Evolutionary conservation across 2,113 vertebrate species (phyloP).

Genomic region (Buteo buteo): DNA sequence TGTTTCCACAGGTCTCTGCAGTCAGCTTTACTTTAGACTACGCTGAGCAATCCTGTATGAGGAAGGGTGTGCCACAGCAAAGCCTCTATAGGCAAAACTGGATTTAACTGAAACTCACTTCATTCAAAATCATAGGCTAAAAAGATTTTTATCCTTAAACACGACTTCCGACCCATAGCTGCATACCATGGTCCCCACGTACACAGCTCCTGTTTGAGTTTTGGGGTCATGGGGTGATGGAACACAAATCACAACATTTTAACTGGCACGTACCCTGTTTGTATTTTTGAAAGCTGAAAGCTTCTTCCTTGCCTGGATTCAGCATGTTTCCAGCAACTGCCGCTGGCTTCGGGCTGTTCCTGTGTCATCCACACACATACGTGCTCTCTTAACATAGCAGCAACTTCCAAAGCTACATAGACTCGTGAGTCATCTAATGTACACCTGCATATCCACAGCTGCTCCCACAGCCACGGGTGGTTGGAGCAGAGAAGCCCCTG

Average conservation of each 20-base stretch:
- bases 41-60: background rate
- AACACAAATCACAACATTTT: background rate
- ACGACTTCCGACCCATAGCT: background rate
- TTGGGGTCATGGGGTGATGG: accelerated
- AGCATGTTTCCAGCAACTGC: background rate
- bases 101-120: background rate
- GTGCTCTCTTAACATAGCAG: background rate
- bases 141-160: background rate
- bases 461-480: background rate
- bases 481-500: background rate
- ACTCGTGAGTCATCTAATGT: background rate
- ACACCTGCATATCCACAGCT: background rate
- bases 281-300: background rate
- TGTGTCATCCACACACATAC: background rate
- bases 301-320: background rate
- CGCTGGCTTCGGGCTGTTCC: background rate
- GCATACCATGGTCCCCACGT: background rate
- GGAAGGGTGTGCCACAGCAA: background rate
- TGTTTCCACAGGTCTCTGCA: background rate
- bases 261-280: background rate
- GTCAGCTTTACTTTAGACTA: background rate
- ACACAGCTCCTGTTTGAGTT: background rate
- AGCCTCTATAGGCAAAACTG: background rate
- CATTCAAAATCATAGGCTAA: background rate
- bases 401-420: background rate